Percentiles rank a stretch among this genome's conserved stretches.
Evolutionary conservation across 37 sponge, comb jelly and placozoan genomes (phyloP).

Genomic region (Axinella damicornis): DNA sequence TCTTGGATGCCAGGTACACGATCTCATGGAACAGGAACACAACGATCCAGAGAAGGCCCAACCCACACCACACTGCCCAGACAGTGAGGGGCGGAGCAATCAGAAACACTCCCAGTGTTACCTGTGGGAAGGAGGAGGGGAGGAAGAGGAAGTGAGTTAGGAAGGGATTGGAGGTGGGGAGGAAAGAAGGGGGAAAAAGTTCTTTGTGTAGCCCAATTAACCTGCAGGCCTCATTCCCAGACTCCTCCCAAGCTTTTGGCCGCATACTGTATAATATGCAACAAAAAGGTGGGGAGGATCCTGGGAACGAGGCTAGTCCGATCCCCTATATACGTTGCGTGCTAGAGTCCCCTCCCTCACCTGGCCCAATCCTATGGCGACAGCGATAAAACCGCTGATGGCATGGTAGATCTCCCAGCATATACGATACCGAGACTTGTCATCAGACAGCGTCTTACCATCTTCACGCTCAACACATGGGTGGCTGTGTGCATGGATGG

Average conservation of each 20-base stretch:
- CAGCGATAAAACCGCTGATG: slow-evolving; percentile 39
- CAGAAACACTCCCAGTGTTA: slow-evolving; percentile 78
- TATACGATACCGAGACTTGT: slow-evolving; percentile 18
- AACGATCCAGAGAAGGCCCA: slow-evolving; percentile 55
- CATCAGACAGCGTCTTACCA: slow-evolving; percentile 22
- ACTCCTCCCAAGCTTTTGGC: too few relatives aligned
- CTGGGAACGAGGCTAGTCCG: too few relatives aligned
- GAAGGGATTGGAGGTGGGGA: too few relatives aligned
- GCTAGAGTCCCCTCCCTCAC: background rate
- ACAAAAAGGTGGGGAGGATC: too few relatives aligned
- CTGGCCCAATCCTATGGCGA: slow-evolving; percentile 56
- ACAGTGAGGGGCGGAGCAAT: slow-evolving; percentile 51
- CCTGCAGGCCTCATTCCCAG: too few relatives aligned
- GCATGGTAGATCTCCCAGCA: slow-evolving; percentile 74
- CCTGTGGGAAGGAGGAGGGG: background rate
- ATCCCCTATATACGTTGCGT: too few relatives aligned
- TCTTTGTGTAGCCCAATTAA: too few relatives aligned
- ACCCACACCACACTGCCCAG: slow-evolving; percentile 63
- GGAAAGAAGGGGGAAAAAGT: too few relatives aligned
- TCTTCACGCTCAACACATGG: slow-evolving; percentile 52
- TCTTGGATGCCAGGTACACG: slow-evolving; percentile 14
- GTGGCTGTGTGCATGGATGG: slow-evolving; percentile 8
- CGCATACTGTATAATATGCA: too few relatives aligned
- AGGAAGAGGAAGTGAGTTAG: too few relatives aligned
- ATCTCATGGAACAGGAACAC: slow-evolving; percentile 65